Conservation (phyloP, 2,888 invertebrate genomes). For the Norana najaformis region DNA sequence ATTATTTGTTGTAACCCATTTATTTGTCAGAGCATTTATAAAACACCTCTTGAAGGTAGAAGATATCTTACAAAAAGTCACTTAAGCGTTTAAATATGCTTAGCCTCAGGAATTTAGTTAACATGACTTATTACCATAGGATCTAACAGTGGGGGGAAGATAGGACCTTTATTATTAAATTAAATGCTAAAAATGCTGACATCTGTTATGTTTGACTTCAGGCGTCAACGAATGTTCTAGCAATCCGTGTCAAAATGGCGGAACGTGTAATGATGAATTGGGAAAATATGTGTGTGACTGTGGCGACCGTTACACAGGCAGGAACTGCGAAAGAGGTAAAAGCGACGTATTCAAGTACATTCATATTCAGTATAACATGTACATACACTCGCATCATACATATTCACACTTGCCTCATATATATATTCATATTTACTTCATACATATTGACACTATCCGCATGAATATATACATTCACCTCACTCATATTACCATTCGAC, state of each 20-base stretch:
- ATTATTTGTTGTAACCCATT: not conserved
- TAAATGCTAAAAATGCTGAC: not conserved
- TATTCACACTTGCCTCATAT: too few species aligned
- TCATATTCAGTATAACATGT: too few species aligned
- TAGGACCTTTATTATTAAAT: not conserved
- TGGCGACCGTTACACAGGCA: constrained; percentile 51
- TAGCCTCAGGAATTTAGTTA: not conserved
- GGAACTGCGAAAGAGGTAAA: constrained; percentile 48
- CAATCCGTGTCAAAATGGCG: constrained; percentile 83
- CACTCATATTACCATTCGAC: not conserved
- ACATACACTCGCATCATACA: too few species aligned
- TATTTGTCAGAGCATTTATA: not conserved
- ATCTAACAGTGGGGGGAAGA: not conserved
- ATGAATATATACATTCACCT: too few species aligned
- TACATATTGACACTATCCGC: too few species aligned
- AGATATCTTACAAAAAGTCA: not conserved
- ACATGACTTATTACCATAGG: too few species aligned
- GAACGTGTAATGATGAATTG: constrained; percentile 69
- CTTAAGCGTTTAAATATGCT: not conserved
- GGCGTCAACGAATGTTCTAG: constrained; percentile 71
- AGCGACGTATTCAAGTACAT: not conserved
- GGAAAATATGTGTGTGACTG: constrained; percentile 55
- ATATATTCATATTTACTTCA: too few species aligned
- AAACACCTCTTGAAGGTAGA: not conserved
- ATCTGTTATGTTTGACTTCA: constrained; percentile 24